These are phyloP conservation scores for Chrysolina americana DNA, from an alignment of 2,888 invertebrate genomes.

Conservation along the genomic window DNA sequence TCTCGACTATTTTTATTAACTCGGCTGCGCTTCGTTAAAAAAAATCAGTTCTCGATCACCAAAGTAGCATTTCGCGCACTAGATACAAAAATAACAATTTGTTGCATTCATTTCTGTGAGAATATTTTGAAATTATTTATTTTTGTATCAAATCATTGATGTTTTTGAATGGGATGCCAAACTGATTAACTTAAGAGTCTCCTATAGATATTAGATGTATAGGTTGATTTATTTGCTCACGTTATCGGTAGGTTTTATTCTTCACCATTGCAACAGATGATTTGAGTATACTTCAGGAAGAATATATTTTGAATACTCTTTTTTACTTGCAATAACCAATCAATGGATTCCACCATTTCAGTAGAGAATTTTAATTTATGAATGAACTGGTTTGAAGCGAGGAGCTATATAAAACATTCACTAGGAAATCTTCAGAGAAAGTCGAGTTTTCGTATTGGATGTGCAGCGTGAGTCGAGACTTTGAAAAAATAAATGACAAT, in stretches of 20 bases:
- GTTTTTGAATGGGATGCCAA: not conserved
- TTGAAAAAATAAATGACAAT: too few species aligned
- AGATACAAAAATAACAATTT: too few species aligned
- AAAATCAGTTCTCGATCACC: too few species aligned
- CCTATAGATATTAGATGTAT: conserved; percentile 7
- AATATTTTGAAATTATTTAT: not conserved
- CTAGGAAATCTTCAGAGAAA: not conserved
- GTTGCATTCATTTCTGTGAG: not conserved
- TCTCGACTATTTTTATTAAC: too few species aligned
- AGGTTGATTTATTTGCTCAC: conserved; percentile 14
- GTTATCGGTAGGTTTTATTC: not conserved
- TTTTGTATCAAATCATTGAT: not conserved
- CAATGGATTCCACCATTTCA: conserved; percentile 27
- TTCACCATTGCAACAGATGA: not conserved
- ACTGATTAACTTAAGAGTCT: not conserved
- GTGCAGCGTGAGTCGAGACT: too few species aligned
- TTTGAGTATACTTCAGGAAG: conserved; percentile 41
- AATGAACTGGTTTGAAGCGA: not conserved
- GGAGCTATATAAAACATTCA: not conserved
- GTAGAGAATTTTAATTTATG: conserved; percentile 19
- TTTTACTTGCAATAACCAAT: conserved; percentile 62
- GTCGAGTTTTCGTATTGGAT: too few species aligned
- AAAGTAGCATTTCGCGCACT: too few species aligned
- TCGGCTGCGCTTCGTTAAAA: too few species aligned
- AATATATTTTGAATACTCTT: conserved; percentile 65